Evolutionary conservation across 2,888 invertebrate genomes (phyloP), one percentile per base, ranked within the genome.

Genomic region (Lasioglossum pauxillum): DNA sequence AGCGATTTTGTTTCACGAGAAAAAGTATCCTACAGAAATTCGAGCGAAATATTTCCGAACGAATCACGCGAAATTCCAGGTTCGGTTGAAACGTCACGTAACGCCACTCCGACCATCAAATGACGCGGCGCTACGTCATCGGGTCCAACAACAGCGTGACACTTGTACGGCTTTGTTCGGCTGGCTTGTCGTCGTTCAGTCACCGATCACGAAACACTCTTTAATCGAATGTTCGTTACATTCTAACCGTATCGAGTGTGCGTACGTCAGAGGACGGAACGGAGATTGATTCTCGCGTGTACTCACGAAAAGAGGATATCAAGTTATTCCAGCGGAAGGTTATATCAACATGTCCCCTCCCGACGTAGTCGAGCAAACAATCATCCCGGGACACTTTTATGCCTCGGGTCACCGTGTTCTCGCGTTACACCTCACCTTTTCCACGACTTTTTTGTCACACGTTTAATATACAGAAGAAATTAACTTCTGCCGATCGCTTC

Each of bases 391-490:
- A 23, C 57, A 49, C 53, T 38, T 64, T 84, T 78, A 76, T 38
- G 75, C 35, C 78, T 35, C 75, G 71, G 84, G 27, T 75, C 72
- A 46, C 38, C 64, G 46, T 72, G 60, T 72, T 85, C 78, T 85
- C 75, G 38, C 85, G 84, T 85, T 84, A 84, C 85, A 60, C 72
- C 53, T 64, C 31, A 35, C 78, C 67, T 44, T 71, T 27, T 49
- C 75, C 44, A 38, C 23, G 14, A 76, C 64, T 76, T 80, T 85
- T 49, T 49, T 73, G 57, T 84, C 53, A 3, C 72, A 7, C 31
- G 31, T 53, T 73, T 64, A 46, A 79, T 71, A 19, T 64, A 53
- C 53, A n/a, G 53, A 53, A 23, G 53, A 53, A 53, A 53, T 53
- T 53, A 53, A n/a, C 53, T 53, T 53, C 53, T 53, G 53, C 10